phyloP scores from a whole-genome alignment of 1,140 invertebrate genomes.

The Hylyphantes graminicola region DNA sequence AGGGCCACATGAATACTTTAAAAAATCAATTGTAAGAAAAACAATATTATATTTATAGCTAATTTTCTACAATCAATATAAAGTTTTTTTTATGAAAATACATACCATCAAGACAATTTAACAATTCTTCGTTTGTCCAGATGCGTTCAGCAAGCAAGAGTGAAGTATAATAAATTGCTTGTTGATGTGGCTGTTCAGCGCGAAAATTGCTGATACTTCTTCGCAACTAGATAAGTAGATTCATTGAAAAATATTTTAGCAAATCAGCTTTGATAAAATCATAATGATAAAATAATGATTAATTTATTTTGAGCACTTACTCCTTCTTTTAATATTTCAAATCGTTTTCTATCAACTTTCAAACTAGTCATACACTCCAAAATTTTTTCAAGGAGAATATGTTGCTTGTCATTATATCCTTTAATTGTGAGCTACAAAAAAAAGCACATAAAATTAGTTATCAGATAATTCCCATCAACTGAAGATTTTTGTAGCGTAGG shows the following conservation, averaged over 20 bases:
- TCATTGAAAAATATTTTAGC: not conserved
- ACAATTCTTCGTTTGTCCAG: constrained; percentile 89
- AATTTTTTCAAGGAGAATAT: constrained; percentile 86
- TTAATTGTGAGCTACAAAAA: constrained; percentile 78
- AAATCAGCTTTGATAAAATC: not conserved
- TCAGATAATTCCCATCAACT: not conserved
- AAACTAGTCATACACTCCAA: constrained; percentile 87
- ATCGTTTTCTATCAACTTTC: constrained; percentile 83
- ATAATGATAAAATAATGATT: not conserved
- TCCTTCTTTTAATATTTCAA: constrained; percentile 89
- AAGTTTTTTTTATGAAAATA: not conserved
- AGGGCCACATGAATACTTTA: too few species aligned
- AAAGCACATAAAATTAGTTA: constrained; percentile 42
- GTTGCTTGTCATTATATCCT: constrained; percentile 93
- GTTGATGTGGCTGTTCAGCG: constrained; percentile 92
- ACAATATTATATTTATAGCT: too few species aligned
- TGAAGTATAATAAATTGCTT: constrained; percentile 90
- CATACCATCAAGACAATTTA: constrained; percentile 80
- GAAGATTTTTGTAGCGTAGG: too few species aligned
- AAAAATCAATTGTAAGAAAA: too few species aligned
- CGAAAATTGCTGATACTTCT: constrained; percentile 77
- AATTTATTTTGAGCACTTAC: constrained; percentile 68
- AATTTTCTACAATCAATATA: too few species aligned
- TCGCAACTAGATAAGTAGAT: not conserved
- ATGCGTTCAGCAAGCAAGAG: constrained; percentile 84